Base-by-base conservation (phyloP, 92 coral and sea anemone genomes). In the Parazoanthus atlanticus region DNA sequence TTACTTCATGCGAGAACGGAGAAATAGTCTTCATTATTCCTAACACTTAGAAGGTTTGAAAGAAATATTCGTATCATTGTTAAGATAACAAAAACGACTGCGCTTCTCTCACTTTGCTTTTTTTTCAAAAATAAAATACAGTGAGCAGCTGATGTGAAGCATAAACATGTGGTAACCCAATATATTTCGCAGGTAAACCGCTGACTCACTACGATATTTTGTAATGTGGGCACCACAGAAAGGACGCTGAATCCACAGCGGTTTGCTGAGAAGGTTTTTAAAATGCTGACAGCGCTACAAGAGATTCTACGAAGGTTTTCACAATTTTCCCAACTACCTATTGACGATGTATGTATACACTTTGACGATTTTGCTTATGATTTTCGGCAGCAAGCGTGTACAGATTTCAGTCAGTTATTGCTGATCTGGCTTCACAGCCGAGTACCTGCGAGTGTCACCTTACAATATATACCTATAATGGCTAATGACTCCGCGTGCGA, bases 311-410 rank as follows among this genome's bases (percentile, higher is more conserved):
- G 19, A 70, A 71, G 76, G 21, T 6, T 70, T 69, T 84, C 87
- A 17, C 78, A 40, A 25, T 69, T 67, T 19, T 69, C 78, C 26
- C 58, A 54, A 31, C 33, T 84, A n/a, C 67, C 87, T 4, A 8
- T 84, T 13, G 87, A 84, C 12, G 87, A 84, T 69, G 87, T 84
- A 84, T 69, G 87, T 84, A 84, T 84, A 40, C 40, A 12, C 31
- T 15, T 5, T 5, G 33, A 36, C n/a, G 33, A 2, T 43, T 8
- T 70, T 71, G 28, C 21, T 16, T 69, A 49, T 5, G 23, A 84
- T 26, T 69, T 40, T n/a, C 40, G 15, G 30, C 41, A 33, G 29
- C 3, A 46, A 46, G 70, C 76, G 65, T 52, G 74, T 26, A 23
- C 33, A 84, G 41, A 8, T 84, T 17, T 69, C 40, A 12, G 87